Conservation (phyloP, 2,113 vertebrate species). For the Pomatorhinus ruficollis region DNA sequence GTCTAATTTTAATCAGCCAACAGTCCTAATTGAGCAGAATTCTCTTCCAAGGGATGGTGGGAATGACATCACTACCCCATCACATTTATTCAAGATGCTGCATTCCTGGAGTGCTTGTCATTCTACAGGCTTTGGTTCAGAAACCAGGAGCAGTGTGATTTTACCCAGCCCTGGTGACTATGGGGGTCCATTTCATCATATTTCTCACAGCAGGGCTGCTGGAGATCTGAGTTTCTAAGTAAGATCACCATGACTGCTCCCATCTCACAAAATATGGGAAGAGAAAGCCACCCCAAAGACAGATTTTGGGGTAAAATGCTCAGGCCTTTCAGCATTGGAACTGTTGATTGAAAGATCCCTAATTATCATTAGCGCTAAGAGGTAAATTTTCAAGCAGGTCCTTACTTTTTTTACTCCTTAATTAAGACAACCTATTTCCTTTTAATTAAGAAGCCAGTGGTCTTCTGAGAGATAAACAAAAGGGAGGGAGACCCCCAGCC, state of each 20-base stretch:
- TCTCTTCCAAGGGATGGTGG: background rate
- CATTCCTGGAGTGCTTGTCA: background rate
- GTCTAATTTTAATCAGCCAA: slow-evolving; percentile 16
- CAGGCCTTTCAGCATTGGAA: background rate
- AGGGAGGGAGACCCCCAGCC: background rate
- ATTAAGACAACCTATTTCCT: slow-evolving; percentile 3
- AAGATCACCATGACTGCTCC: background rate
- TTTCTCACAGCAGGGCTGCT: background rate
- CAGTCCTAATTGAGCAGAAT: background rate
- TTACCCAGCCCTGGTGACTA: background rate
- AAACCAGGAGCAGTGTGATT: background rate
- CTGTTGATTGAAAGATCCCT: background rate
- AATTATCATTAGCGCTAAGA: background rate
- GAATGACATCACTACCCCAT: background rate
- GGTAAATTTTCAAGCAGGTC: background rate
- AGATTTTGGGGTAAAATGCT: background rate
- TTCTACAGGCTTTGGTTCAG: slow-evolving; percentile 6
- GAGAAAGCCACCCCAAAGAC: background rate
- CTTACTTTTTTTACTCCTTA: background rate
- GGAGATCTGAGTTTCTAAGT: background rate
- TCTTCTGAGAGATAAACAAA: slow-evolving; percentile 18
- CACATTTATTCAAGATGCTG: background rate
- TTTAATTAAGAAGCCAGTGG: slow-evolving; percentile 13
- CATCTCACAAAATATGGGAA: background rate
- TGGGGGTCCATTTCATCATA: background rate